These are phyloP conservation scores for Leptinotarsa texana DNA, from an alignment of 1,140 invertebrate genomes.

Conservation along the genomic window DNA sequence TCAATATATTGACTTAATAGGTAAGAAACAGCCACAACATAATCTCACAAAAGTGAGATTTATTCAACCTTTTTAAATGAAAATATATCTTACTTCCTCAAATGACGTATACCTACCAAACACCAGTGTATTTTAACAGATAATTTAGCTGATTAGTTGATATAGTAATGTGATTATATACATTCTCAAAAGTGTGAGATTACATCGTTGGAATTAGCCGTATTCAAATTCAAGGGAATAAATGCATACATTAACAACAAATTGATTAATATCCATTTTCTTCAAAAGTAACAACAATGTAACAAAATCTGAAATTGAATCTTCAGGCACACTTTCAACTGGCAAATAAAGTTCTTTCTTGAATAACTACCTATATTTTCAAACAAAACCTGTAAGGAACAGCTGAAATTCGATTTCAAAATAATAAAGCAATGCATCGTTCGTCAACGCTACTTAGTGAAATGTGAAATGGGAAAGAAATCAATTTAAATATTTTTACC, in stretches of 20 bases:
- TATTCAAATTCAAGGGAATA: conserved; percentile 8
- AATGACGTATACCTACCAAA: no score
- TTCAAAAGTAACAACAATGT: background rate
- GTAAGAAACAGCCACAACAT: background rate
- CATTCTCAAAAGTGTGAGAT: conserved; percentile 18
- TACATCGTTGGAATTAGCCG: conserved; percentile 14
- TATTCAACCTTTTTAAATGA: background rate
- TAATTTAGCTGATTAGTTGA: no score
- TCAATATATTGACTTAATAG: background rate
- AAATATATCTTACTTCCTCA: no score
- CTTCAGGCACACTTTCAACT: background rate
- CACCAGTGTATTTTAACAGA: no score
- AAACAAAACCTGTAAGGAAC: no score
- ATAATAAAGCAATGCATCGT: no score
- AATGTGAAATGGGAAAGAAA: no score
- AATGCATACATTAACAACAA: conserved; percentile 7
- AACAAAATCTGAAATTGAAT: background rate
- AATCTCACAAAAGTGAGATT: background rate
- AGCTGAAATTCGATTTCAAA: no score
- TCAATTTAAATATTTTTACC: no score
- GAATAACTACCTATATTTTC: no score
- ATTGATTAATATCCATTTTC: background rate
- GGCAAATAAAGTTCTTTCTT: no score
- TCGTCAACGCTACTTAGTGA: no score
- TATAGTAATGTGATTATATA: conserved; percentile 9